A percentile compares a stretch with the other conserved stretches of the same genome.
phyloP scores from a whole-genome alignment of 2,113 vertebrate species.

The Micromys minutus region DNA sequence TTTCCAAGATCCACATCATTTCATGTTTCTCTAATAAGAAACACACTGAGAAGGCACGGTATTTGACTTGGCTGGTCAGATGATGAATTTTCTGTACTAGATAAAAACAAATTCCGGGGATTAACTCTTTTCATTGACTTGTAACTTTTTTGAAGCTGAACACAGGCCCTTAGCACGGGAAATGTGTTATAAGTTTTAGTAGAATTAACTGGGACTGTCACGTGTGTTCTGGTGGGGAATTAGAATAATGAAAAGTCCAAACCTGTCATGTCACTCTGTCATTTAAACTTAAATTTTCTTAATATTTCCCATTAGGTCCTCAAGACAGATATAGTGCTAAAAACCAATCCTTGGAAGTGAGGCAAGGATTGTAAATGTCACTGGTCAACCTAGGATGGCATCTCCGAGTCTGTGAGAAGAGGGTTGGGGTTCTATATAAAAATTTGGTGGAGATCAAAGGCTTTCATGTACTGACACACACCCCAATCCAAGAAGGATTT shows the following conservation, averaged over 20 bases:
- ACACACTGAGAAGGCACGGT: not conserved
- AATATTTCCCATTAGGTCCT: not conserved
- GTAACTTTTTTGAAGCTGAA: not conserved
- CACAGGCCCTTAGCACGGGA: not conserved
- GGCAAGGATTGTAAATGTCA: not conserved
- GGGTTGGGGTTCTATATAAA: not conserved
- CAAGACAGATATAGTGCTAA: not conserved
- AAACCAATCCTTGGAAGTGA: not conserved
- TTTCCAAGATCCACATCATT: not conserved
- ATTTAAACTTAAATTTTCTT: slow-evolving; percentile 31
- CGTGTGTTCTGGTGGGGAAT: slow-evolving; percentile 46
- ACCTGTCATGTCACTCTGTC: not conserved
- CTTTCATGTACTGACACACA: not conserved
- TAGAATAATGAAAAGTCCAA: slow-evolving; percentile 9
- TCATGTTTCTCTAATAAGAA: not conserved
- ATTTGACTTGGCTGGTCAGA: not conserved
- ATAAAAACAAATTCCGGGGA: not conserved
- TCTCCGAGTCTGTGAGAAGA: not conserved
- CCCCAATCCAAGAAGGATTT: not conserved
- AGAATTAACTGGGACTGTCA: not conserved
- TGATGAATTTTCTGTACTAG: not conserved
- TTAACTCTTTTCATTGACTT: not conserved
- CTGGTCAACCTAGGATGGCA: not conserved
- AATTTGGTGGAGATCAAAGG: not conserved
- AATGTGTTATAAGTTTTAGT: slow-evolving; percentile 37